Evolutionary conservation across 2,113 vertebrate genomes (phyloP), one percentile per base, ranked within the genome.

Genomic region (Bambusicola thoracicus): DNA sequence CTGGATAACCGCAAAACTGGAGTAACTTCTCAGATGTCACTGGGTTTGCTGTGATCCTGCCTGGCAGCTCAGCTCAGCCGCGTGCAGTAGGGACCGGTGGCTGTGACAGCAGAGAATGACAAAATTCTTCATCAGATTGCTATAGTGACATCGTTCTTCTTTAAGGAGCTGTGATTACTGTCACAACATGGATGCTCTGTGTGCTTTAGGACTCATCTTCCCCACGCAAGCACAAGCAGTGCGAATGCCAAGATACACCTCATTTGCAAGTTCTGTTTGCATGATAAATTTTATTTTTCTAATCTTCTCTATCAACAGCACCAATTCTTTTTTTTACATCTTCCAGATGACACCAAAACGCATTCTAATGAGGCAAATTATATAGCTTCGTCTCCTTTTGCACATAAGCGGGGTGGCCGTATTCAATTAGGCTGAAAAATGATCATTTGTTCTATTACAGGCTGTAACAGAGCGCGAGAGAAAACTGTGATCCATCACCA

Each of bases 381-480:
- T 51, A 61, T 8, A 36, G 90, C 88, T 89, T 87, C 94, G 85
- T 90, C 90, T 96, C 48, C 34, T 90, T 81, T 82, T 55, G 63
- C 59, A 69, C 20, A 66, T 34, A 46, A 93, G 82, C 10, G 0
- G 74, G 77, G 92, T 6, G 46, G 79, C 88, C 92, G 20, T 84
- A 82, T 97, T 97, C 97, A 97, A 78, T 96, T 96, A 96, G 90
- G 81, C 94, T 96, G 95, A 96, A 78, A 94, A 97, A 97, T 88
- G 88, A 87, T 95, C 69, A 89, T 95, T 96, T 93, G 94, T 96
- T 92, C 94, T 36, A 25, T 91, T 81, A 43, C 30, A 49, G 92
- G 79, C 90, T 85, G 38, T 25, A 79, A 29, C 72, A 32, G 65
- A 85, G 84, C 7, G 8, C 48, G 81, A n/a, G 69, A 48, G 72